These are phyloP conservation scores for Lymantria monacha DNA, from an alignment of 2,888 invertebrate species.

Conservation along the genomic window DNA sequence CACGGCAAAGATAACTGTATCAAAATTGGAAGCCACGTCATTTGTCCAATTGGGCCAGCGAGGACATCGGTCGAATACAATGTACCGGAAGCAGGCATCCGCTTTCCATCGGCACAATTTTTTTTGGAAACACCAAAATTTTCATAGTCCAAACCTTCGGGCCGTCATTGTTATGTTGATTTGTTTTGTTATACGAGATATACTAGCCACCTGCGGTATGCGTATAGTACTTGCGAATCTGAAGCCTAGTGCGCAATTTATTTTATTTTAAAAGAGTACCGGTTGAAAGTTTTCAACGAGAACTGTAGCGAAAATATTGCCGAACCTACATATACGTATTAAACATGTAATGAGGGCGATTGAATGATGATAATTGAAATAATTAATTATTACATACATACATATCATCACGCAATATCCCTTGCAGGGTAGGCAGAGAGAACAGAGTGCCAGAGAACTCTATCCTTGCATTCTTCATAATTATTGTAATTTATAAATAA, in stretches of 20 bases:
- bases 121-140: constrained; percentile 79
- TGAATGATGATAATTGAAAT: too few relatives aligned
- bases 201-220: constrained; percentile 10
- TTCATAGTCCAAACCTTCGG: constrained; percentile 66
- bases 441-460: too few relatives aligned
- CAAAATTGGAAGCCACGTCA: constrained; percentile 62
- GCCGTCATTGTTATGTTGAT: constrained; percentile 72
- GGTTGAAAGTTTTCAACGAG: not conserved
- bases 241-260: constrained; percentile 2
- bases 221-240: constrained; percentile 12
- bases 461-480: too few relatives aligned
- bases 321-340: too few relatives aligned
- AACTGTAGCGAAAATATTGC: too few relatives aligned
- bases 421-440: too few relatives aligned
- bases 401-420: too few relatives aligned
- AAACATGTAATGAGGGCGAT: too few relatives aligned
- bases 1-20: constrained; percentile 70
- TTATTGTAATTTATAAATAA: too few relatives aligned
- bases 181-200: constrained; percentile 35
- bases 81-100: constrained; percentile 66
- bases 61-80: constrained; percentile 76
- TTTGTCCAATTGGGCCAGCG: constrained; percentile 59
- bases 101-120: constrained; percentile 73
- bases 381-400: too few relatives aligned
- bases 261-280: not conserved